Evolutionary conservation across 2,113 vertebrate species (phyloP), one percentile per base, ranked within the genome.

Genomic region (Herpailurus yagouaroundi): DNA sequence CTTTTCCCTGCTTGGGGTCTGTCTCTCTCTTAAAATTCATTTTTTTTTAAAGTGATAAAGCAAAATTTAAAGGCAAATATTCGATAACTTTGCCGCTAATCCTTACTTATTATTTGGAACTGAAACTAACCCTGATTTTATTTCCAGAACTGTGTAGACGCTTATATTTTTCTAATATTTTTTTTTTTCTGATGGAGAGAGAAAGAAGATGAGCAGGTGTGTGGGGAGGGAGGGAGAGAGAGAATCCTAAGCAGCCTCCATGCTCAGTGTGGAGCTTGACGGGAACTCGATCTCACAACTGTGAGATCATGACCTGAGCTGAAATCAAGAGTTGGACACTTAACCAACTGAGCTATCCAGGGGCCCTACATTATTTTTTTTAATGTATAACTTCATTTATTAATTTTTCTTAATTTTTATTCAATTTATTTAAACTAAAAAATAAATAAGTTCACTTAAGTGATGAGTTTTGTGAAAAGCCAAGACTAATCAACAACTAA

Each of bases 41-140:
- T 60, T 60, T 60, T 8, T 23, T 9, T 7, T 45, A 93, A 91
- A 96, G 76, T 12, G 66, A 71, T 4, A 91, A 71, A 81, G 16
- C 8, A 96, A 63, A 85, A 96, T 60, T 76, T 91, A 97, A 97
- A 96, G 81, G 45, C 18, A 69, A 60, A 80, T 18, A 60, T 66
- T 91, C 83, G 74, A 74, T 83, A 87, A 73, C 64, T 95, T 73
- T 68, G 15, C 9, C 90, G 1, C 29, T 71, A 74, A 76, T 69
- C 50, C 52, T 87, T 83, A 85, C 16, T 95, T 94, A 63, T 85
- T 84, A 89, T 96, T 87, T 93, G 25, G 7, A 89, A 73, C 25
- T 91, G 83, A 64, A 68, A 91, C 55, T 77, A 64, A 92, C 45
- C 31, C 69, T 93, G 38, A 80, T 91, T 94, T 81, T 92, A 90